Percentiles rank a stretch among this genome's conserved stretches.
Conservation (phyloP, 1,140 invertebrate genomes). For the Brachionus angularis region DNA sequence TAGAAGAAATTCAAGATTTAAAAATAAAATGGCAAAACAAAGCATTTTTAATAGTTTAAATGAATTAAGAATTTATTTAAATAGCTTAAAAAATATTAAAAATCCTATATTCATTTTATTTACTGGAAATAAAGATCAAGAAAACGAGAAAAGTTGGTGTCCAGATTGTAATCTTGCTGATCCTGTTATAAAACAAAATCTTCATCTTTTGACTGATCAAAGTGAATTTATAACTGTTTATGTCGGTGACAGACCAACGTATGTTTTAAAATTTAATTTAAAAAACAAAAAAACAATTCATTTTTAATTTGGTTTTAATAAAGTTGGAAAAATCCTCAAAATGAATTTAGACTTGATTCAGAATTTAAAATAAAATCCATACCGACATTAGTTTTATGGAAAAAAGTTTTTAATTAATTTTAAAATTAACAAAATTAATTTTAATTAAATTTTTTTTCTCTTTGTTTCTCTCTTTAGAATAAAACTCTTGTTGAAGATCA, state of each 20-base stretch:
- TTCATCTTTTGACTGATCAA: slow-evolving; percentile 6
- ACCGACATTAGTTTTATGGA: slow-evolving; percentile 38
- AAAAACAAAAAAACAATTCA: neutral
- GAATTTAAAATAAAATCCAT: slow-evolving; percentile 30
- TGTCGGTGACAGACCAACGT: slow-evolving; percentile 42
- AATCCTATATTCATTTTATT: slow-evolving; percentile 19
- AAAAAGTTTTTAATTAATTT: neutral
- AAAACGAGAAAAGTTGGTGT: slow-evolving; percentile 42
- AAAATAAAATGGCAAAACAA: slow-evolving; percentile 16
- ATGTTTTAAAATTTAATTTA: neutral
- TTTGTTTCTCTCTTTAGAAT: slow-evolving; percentile 13
- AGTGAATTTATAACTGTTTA: slow-evolving; percentile 37
- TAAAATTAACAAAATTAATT: neutral
- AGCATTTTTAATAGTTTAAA: slow-evolving; percentile 1
- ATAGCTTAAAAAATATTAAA: neutral
- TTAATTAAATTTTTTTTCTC: neutral
- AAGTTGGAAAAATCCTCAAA: slow-evolving; percentile 40
- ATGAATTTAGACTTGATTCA: slow-evolving; percentile 32
- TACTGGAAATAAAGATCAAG: slow-evolving; percentile 44
- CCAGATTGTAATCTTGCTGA: slow-evolving; percentile 45
- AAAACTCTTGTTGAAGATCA: slow-evolving; percentile 26
- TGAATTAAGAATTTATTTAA: neutral
- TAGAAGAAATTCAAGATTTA: neutral
- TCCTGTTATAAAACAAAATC: slow-evolving; percentile 37
- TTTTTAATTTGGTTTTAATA: neutral